These are phyloP conservation scores for Phrynocephalus guinanensis DNA, from an alignment of 2,797 vertebrate species.

Conservation along the genomic window DNA sequence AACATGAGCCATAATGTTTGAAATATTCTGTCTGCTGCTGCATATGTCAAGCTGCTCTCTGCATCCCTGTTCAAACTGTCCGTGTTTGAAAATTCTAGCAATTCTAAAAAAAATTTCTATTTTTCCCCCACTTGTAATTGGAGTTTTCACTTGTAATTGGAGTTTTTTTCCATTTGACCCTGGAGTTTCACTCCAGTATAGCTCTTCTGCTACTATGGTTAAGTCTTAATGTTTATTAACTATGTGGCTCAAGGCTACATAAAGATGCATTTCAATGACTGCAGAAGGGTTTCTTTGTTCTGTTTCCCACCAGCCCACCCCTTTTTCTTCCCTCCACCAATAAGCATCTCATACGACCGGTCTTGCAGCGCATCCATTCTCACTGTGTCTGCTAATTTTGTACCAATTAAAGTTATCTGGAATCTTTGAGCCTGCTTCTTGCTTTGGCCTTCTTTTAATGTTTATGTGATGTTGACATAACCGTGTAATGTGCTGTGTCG, in stretches of 20 bases:
- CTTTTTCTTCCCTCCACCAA: conserved; percentile 12
- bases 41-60: not conserved
- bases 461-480: not conserved
- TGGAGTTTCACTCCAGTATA: not conserved
- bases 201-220: conserved; percentile 3
- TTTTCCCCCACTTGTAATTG: not conserved
- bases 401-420: conserved; percentile 60
- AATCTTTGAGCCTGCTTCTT: conserved; percentile 55
- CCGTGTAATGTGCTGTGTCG: not conserved
- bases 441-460: conserved; percentile 50
- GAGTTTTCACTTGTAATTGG: not conserved
- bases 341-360: conserved; percentile 28
- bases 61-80: not conserved
- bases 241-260: not conserved
- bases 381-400: conserved; percentile 57
- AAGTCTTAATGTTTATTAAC: conserved; percentile 32
- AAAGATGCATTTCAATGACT: conserved; percentile 29
- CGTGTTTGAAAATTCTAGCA: too few relatives aligned
- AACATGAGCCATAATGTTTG: not conserved
- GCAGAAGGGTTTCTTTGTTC: conserved; percentile 30
- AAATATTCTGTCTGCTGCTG: not conserved
- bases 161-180: not conserved
- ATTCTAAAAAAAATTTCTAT: too few relatives aligned
- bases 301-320: not conserved
- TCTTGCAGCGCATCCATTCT: conserved; percentile 48